These are phyloP conservation scores for Limnephilus rhombicus DNA, from an alignment of 2,888 invertebrate genomes.

Conservation along the genomic window DNA sequence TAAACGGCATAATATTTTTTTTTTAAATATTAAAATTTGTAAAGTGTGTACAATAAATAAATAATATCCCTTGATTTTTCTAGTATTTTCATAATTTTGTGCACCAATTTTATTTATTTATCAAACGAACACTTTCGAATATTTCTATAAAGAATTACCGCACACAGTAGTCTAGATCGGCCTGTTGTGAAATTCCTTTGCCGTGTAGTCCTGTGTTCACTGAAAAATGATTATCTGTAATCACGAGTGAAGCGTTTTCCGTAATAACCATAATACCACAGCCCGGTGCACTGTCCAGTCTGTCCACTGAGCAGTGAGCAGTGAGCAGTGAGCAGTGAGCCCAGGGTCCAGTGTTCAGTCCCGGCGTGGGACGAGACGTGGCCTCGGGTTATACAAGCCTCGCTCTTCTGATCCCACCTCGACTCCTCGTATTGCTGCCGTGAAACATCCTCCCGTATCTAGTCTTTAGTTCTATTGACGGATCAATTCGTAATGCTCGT, in stretches of 20 bases:
- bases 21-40: no score
- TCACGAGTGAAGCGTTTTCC: conserved; percentile 46
- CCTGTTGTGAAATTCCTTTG: not conserved
- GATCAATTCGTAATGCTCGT: conserved; percentile 54
- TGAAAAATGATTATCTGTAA: conserved; percentile 42
- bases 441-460: conserved; percentile 20
- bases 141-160: not conserved
- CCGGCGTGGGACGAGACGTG: conserved; percentile 11
- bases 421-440: conserved; percentile 24
- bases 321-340: not conserved
- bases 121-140: not conserved
- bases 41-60: no score
- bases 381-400: conserved; percentile 13
- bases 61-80: no score
- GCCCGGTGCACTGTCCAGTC: not conserved
- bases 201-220: conserved; percentile 29
- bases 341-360: not conserved
- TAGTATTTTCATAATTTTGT: no score
- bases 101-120: not conserved
- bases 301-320: not conserved
- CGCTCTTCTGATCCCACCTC: not conserved
- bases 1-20: no score
- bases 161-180: not conserved
- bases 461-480: conserved; percentile 45
- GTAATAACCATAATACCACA: conserved; percentile 38